These are phyloP conservation scores for Brienomyrus longianalis DNA, from an alignment of 2,113 vertebrate species.

Conservation along the genomic window DNA sequence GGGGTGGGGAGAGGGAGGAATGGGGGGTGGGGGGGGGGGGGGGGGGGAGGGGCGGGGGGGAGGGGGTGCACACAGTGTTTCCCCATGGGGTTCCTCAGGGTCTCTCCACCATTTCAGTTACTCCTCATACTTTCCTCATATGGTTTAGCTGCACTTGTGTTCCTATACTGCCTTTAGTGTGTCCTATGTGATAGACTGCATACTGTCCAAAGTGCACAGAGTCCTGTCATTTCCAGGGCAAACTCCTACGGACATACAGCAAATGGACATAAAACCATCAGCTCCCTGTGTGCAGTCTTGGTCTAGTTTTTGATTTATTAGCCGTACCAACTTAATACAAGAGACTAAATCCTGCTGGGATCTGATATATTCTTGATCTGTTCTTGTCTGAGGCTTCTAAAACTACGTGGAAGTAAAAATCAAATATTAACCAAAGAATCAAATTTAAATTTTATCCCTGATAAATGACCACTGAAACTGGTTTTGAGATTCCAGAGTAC, in stretches of 20 bases:
- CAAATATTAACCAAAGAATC: slow-evolving; percentile 2
- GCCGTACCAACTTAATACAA: not conserved
- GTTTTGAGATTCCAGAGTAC: not conserved
- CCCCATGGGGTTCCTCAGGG: not conserved
- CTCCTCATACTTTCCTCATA: not conserved
- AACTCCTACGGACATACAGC: not conserved
- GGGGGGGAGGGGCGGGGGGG: too few relatives aligned
- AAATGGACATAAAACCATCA: not conserved
- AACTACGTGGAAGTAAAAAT: not conserved
- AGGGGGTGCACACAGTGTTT: not conserved
- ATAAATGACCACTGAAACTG: not conserved
- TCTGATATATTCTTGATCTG: slow-evolving; percentile 4
- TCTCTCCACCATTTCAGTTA: not conserved
- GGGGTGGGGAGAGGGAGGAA: too few relatives aligned
- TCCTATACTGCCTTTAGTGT: not conserved
- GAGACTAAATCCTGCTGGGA: slow-evolving; percentile 28
- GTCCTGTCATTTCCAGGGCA: not conserved
- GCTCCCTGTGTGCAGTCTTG: not conserved
- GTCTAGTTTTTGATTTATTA: not conserved
- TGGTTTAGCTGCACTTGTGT: not conserved
- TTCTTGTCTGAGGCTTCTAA: slow-evolving; percentile 14
- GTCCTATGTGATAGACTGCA: not conserved
- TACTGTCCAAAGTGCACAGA: not conserved
- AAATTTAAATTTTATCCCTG: slow-evolving; percentile 15
- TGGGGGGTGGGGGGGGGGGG: too few relatives aligned